Evolutionary conservation across 1,140 invertebrate genomes (phyloP).

Genomic region (Sycophila sp.): DNA sequence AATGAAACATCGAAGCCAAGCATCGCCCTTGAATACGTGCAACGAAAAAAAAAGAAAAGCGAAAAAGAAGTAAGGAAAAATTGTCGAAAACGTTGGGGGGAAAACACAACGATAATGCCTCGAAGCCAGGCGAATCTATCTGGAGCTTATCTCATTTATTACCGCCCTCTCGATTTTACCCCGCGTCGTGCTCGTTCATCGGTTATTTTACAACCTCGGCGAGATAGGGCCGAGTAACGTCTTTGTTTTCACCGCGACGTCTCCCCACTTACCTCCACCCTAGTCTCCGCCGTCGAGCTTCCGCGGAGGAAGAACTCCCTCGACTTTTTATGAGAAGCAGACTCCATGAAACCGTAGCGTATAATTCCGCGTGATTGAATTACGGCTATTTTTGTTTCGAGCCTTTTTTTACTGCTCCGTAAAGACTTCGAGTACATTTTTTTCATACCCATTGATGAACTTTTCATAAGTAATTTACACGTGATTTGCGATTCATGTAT

Average conservation of each 20-base stretch:
- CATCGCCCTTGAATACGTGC: conserved; percentile 11
- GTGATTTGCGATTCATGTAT: too few species aligned
- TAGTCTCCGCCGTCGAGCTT: neutral
- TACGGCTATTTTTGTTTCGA: too few species aligned
- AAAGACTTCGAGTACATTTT: too few species aligned
- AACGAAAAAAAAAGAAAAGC: conserved; percentile 22
- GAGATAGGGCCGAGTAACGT: conserved; percentile 61
- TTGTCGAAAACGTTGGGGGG: neutral
- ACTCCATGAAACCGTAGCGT: neutral
- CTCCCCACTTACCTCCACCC: neutral
- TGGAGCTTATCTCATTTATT: conserved; percentile 63
- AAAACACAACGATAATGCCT: conserved; percentile 54
- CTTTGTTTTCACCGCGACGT: conserved; percentile 60
- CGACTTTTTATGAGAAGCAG: neutral
- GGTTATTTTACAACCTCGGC: conserved; percentile 64
- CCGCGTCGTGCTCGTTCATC: conserved; percentile 58
- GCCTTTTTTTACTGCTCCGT: too few species aligned
- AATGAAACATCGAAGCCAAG: conserved; percentile 33
- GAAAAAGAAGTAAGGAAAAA: neutral
- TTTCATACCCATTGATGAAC: too few species aligned
- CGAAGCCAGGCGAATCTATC: conserved; percentile 52
- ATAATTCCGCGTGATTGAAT: neutral
- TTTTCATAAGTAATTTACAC: too few species aligned
- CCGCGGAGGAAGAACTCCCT: neutral
- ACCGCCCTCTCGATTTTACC: conserved; percentile 44